Base-by-base conservation (phyloP, 1,140 invertebrate genomes). In the Stegodyphus mimosarum region DNA sequence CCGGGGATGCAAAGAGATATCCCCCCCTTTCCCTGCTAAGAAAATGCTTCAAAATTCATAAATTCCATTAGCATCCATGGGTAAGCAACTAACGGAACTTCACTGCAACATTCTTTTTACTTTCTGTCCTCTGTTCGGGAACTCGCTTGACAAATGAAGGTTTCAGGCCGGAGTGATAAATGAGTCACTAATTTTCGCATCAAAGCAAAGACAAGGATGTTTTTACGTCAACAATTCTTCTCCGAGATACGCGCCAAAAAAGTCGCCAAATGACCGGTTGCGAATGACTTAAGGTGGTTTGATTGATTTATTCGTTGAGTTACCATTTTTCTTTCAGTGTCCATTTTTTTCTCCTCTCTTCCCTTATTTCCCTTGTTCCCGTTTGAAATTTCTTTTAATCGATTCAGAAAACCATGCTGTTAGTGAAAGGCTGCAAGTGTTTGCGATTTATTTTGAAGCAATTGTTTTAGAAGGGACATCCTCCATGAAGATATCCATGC, bases 171-270 rank as follows among this genome's bases (percentile, higher is more conserved):
- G n/a, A 67, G 67, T 81, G 79, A 81, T 81, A 81, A 81, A 81
- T 81, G 79, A 81, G 79, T 81, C 70, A 81, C 79, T 81, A 81
- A 81, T 81, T 81, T 81, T 81, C 79, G 55, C 79, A 81, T 81
- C 79, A 81, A 51, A 52, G 52, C 11, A 17, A 53, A n/a, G 77
- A 71, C 67, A 80, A 80, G 69, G 67, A 64, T 81, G 79, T 81
- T 81, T 81, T 81, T 81, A 70, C 79, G 71, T 60, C 79, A 81
- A 73, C 79, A 64, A 51, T 70, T 60, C 79, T 15, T 48, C 78
- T 49, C 69, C 17, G 69, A 80, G 18, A 33, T 51, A 55, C 18
- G 76, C 64, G 49, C 64, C 49, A 53, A 55, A 60, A 71, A 63
- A 55, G 76, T 60, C 77, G 52, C 77, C 77, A 80, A 81, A 81